Conservation (phyloP, 2,797 vertebrate genomes). For the Schizopygopsis malacanthus region DNA sequence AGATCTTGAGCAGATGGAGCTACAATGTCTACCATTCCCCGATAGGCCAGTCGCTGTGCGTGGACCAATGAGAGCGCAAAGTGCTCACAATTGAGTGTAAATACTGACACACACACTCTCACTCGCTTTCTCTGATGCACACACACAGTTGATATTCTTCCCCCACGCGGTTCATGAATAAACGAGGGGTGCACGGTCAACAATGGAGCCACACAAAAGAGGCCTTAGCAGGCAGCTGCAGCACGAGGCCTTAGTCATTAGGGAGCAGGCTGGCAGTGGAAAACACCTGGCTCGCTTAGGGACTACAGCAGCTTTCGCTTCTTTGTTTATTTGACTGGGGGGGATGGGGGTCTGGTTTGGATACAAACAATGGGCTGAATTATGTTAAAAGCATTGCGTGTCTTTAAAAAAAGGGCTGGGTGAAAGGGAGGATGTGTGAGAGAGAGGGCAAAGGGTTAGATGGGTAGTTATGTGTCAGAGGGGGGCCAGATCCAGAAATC, state of each 20-base stretch:
- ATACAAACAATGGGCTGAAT: conserved; percentile 66
- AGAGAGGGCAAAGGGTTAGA: conserved; percentile 13
- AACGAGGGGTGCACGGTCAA: conserved; percentile 72
- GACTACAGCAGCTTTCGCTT: conserved; percentile 67
- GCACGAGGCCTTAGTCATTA: conserved; percentile 73
- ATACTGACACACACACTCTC: conserved; percentile 20
- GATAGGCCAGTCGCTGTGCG: conserved; percentile 64
- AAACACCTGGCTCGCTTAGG: conserved; percentile 78
- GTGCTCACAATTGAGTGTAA: conserved; percentile 66
- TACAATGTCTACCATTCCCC: conserved; percentile 76
- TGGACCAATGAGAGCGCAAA: conserved; percentile 69
- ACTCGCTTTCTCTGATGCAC: conserved; percentile 27
- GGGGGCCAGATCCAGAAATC: conserved; percentile 60
- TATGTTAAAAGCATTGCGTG: conserved; percentile 67
- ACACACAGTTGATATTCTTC: conserved; percentile 60
- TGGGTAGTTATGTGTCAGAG: conserved; percentile 34
- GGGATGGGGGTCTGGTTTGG: conserved; percentile 31
- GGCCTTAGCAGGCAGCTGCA: conserved; percentile 78
- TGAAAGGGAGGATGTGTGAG: conserved; percentile 47
- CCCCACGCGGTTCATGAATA: conserved; percentile 78
- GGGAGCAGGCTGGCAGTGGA: conserved; percentile 56
- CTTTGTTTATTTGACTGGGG: conserved; percentile 70
- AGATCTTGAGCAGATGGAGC: conserved; percentile 79
- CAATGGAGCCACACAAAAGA: conserved; percentile 77
- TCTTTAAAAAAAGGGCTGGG: conserved; percentile 60